Percentiles rank a stretch among this genome's conserved stretches.
Evolutionary conservation across 1,140 invertebrate species (phyloP).

Genomic region (Proctacanthus coquilletti): DNA sequence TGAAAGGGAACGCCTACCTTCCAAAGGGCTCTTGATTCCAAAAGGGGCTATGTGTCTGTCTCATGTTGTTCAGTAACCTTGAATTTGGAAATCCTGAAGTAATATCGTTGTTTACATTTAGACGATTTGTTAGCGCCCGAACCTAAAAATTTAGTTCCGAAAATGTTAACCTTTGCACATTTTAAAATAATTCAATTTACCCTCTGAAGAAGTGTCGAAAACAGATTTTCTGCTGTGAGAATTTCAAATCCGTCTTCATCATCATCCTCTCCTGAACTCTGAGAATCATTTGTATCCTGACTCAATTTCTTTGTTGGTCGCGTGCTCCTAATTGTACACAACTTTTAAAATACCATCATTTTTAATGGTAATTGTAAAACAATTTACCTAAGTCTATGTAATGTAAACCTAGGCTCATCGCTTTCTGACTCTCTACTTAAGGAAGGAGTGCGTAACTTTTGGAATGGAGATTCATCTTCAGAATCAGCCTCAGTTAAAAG

Average conservation of each 20-base stretch:
- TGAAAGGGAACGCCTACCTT: conserved; percentile 16
- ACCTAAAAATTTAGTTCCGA: conserved; percentile 34
- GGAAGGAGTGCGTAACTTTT: conserved; percentile 35
- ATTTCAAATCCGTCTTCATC: conserved; percentile 82
- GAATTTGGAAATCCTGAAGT: conserved; percentile 26
- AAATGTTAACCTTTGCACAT: conserved; percentile 1
- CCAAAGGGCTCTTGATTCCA: conserved; percentile 25
- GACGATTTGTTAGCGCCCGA: conserved; percentile 64
- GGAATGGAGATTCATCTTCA: conserved; percentile 50
- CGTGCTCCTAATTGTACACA: conserved; percentile 41
- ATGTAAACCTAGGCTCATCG: conserved; percentile 39
- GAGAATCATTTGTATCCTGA: conserved; percentile 58
- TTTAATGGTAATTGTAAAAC: not conserved
- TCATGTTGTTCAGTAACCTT: conserved; percentile 25
- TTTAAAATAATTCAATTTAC: conserved; percentile 32
- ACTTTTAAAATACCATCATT: conserved; percentile 1
- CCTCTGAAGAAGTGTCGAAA: conserved; percentile 69
- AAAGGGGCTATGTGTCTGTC: conserved; percentile 27
- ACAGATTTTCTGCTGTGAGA: conserved; percentile 76
- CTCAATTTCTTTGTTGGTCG: conserved; percentile 45
- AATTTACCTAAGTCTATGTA: conserved; percentile 51
- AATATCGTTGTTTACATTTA: conserved; percentile 63
- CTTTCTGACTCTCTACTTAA: conserved; percentile 34
- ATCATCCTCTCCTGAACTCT: conserved; percentile 74
- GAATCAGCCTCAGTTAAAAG: conserved; percentile 53